Percentiles rank a stretch among this genome's conserved stretches.
phyloP scores from a whole-genome alignment of 1,140 invertebrate genomes.

The Aricia agestis region DNA sequence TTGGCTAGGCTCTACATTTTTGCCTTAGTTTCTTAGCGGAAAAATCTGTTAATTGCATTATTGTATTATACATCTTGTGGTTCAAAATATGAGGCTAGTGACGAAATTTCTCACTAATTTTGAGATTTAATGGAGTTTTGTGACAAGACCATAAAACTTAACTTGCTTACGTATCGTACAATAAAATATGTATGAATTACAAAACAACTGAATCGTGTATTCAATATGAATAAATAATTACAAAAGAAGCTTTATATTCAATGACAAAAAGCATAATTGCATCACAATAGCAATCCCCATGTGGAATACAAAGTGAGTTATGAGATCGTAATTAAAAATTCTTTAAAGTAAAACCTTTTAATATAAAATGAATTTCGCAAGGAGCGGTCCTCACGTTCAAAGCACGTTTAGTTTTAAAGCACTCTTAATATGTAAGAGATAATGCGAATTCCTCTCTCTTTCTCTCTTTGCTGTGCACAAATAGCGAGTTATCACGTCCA shows the following conservation, averaged over 20 bases:
- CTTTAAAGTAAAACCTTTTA: constrained; percentile 6
- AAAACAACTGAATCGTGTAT: too few species aligned
- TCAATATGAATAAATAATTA: background rate
- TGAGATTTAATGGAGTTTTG: too few species aligned
- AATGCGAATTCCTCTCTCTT: constrained; percentile 30
- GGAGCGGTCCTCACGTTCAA: constrained; percentile 17
- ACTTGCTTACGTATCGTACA: too few species aligned
- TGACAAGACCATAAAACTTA: too few species aligned
- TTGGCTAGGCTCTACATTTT: background rate
- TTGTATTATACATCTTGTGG: too few species aligned
- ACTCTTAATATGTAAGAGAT: constrained; percentile 16
- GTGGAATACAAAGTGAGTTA: background rate
- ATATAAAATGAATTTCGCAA: constrained; percentile 9
- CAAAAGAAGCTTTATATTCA: background rate
- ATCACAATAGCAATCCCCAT: background rate
- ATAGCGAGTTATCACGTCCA: constrained; percentile 49
- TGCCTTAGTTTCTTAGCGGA: too few species aligned
- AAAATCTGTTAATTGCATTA: too few species aligned
- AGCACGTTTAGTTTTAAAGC: constrained; percentile 17
- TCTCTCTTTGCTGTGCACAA: constrained; percentile 28
- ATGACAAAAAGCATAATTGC: background rate
- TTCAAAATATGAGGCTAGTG: too few species aligned
- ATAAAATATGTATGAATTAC: too few species aligned
- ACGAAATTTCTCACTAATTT: too few species aligned
- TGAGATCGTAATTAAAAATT: background rate